These are phyloP conservation scores for Subanguina moxae DNA, from an alignment of 1,140 invertebrate genomes.

Conservation along the genomic window DNA sequence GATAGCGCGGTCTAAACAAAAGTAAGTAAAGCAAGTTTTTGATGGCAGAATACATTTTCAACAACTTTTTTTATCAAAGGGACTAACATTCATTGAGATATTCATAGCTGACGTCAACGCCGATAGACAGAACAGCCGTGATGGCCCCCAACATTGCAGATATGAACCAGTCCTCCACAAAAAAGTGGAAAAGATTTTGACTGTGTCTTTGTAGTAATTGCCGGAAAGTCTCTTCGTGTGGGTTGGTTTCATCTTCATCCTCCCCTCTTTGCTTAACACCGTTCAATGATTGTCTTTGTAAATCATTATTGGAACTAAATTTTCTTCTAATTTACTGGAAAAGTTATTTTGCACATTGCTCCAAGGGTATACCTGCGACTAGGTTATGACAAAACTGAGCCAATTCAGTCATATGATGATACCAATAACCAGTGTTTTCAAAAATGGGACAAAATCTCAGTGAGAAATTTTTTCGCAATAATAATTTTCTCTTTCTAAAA, in stretches of 20 bases:
- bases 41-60: background rate
- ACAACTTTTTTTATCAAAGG: background rate
- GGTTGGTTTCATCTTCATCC: background rate
- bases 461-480: too few species aligned
- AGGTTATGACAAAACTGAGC: too few species aligned
- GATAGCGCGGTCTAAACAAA: slow-evolving; percentile 47
- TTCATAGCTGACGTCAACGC: slow-evolving; percentile 55
- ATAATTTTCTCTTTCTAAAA: too few species aligned
- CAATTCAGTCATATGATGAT: too few species aligned
- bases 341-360: too few species aligned
- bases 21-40: too few species aligned
- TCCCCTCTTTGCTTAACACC: background rate
- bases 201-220: slow-evolving; percentile 35
- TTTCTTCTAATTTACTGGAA: too few species aligned
- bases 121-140: slow-evolving; percentile 55
- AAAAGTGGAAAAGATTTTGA: slow-evolving; percentile 52
- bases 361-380: too few species aligned
- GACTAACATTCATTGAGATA: slow-evolving; percentile 51
- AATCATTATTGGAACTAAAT: background rate
- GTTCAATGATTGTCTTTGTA: background rate
- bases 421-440: too few species aligned
- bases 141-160: slow-evolving; percentile 54
- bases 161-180: slow-evolving; percentile 57
- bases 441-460: too few species aligned
- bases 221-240: background rate